Base-by-base conservation (phyloP, 35 echinoderm and acorn worm species). In the Acanthaster planci region DNA sequence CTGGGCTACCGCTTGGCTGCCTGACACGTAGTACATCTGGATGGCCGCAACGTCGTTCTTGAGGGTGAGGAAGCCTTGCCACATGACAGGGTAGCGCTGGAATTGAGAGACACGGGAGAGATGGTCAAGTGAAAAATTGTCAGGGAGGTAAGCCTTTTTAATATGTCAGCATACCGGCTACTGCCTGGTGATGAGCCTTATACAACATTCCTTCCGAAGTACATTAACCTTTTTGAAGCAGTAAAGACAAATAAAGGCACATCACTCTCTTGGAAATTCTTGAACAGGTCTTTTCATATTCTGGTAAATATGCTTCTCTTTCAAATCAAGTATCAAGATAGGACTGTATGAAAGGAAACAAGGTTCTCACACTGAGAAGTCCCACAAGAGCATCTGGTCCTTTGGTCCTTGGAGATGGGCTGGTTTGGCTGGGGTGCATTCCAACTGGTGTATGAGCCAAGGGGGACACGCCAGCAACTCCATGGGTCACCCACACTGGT, bases 41-140 rank as follows among this genome's bases (percentile, higher is more conserved):
- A 99, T 93, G 51, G 92, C 90, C 22, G 91, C 92, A 7, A 88
- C 82, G 32, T 99, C 96, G 55, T 99, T 93, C 76, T 99, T 99
- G 76, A 99, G 76, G 12, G 92, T 92, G 36, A 99, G 51, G 21
- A 91, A 50, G 5, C 96, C 96, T 67, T 93, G 92, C 96, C 96
- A 99, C 96, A 99, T 99, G 21, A 99, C 89, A 2, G 96, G 96
- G 38, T 99, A 99, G 16, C 96, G 84, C 96, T 99, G 85, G 16
- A 79, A 67, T 32, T 17, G 55, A 26, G 89, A 37, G 53, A n/a
- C n/a, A n/a, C n/a, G 42, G 22, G 37, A 12, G 22, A 40, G 64
- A 47, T 85, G 26, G 47, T 15, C 47, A 68, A n/a, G 0, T 76
- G 31, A 39, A 35, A 21, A 35, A 0, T 39, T 18, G 79, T 32